phyloP scores from a whole-genome alignment of 2,797 vertebrate genomes.

The Parauchenoglanis ngamensis region DNA sequence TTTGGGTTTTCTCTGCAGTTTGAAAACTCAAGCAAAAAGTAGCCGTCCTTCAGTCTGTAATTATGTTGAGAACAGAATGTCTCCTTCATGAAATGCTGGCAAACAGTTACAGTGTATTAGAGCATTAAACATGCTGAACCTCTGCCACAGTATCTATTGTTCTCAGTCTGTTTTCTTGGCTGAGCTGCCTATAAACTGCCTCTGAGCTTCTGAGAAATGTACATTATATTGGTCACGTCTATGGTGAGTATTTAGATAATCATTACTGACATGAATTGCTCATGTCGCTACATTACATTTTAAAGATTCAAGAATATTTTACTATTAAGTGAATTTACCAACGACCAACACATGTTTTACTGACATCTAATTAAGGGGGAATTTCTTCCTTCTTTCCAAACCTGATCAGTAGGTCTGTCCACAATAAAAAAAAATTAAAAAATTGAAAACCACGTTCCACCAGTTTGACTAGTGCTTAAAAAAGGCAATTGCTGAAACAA shows the following conservation, averaged over 20 bases:
- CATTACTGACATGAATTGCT: background rate
- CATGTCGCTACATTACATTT: background rate
- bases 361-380: background rate
- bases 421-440: background rate
- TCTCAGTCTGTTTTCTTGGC: constrained; percentile 15
- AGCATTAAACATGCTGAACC: constrained; percentile 7
- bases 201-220: constrained; percentile 12
- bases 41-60: constrained; percentile 49
- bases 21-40: constrained; percentile 31
- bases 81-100: constrained; percentile 38
- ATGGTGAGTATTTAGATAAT: background rate
- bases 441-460: background rate
- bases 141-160: constrained; percentile 30
- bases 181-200: background rate
- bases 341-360: background rate
- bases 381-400: background rate
- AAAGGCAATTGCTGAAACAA: background rate
- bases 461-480: background rate
- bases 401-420: background rate
- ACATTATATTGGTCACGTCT: background rate
- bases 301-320: background rate
- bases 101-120: constrained; percentile 43
- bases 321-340: background rate
- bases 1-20: constrained; percentile 22
- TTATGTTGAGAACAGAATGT: constrained; percentile 49